Evolutionary conservation across 2,113 vertebrate genomes (phyloP), one percentile per base, ranked within the genome.

Genomic region (Hydrochoerus hydrochaeris): DNA sequence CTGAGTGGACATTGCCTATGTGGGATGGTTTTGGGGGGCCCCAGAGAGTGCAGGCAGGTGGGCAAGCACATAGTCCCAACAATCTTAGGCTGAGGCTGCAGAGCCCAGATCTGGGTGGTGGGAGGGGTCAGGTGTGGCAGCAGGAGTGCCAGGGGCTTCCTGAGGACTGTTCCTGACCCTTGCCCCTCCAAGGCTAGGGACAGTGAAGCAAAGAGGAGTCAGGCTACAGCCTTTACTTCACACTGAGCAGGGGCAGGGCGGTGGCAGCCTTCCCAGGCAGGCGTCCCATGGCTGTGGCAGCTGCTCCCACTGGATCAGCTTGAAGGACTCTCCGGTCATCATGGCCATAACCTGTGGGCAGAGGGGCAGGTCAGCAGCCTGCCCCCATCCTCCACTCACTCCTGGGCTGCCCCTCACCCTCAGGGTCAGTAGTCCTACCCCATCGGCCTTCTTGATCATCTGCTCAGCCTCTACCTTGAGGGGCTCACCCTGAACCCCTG

Each of bases 281-380:
- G 41, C 54, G 1, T 52, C 73, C 75, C 11, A 0, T 0, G 3
- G 85, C 82, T 16, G 1, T 28, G 9, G 63, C 75, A 60, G 89
- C 60, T 83, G 69, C 78, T 69, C 52, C 91, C 83, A 88, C 97
- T 97, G 98, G 63, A 95, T 98, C 97, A 99, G 97, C 96, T 98
- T 99, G 94, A 99, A 98, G 54, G 98, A 98, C 97, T 98, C 96
- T 54, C 98, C 97, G 1, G 98, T 99, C 98, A 99, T 98, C 98
- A 98, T 98, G 89, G 98, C 98, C 95, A 99, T 97, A 84, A 98
- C 98, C 97, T 98, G 92, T 62, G 90, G 80, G 22, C 57, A 57
- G 80, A 95, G 54, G 44, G 17, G 5, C 58, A 60, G 62, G 92
- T 89, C 67, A 93, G 85, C 44, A 8, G n/a, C 67, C 71, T 44